Conservation (phyloP, 2,797 vertebrate genomes). For the Psittacula derbiana region DNA sequence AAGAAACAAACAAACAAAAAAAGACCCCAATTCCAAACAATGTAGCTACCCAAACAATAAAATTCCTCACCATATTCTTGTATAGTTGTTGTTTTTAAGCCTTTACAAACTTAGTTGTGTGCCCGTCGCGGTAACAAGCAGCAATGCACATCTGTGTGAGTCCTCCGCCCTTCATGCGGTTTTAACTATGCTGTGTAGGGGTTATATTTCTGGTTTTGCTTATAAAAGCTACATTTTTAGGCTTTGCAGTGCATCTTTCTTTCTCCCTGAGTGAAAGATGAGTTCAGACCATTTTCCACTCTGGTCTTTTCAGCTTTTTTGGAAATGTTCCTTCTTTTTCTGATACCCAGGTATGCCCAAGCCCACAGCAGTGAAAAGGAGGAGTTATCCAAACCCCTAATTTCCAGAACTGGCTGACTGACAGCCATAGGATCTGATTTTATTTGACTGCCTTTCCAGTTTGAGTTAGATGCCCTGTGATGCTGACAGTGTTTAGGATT, state of each 20-base stretch:
- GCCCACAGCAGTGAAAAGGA: not conserved
- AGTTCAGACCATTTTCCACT: not conserved
- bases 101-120: not conserved
- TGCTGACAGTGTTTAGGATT: not conserved
- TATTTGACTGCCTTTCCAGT: not conserved
- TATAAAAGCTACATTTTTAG: not conserved
- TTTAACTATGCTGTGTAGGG: not conserved
- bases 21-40: rapidly evolving
- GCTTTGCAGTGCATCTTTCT: not conserved
- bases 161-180: not conserved
- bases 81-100: not conserved
- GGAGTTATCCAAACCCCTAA: not conserved
- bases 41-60: not conserved
- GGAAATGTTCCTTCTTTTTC: not conserved
- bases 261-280: not conserved
- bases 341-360: not conserved
- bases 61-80: not conserved
- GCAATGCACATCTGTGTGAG: not conserved
- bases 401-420: not conserved
- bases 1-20: too few species aligned
- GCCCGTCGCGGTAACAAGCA: not conserved
- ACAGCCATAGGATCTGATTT: not conserved
- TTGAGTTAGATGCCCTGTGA: not conserved
- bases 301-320: not conserved
- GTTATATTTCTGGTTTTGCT: not conserved